These are phyloP conservation scores for Poecilia gillii DNA, from an alignment of 2,797 vertebrate species.

Conservation along the genomic window DNA sequence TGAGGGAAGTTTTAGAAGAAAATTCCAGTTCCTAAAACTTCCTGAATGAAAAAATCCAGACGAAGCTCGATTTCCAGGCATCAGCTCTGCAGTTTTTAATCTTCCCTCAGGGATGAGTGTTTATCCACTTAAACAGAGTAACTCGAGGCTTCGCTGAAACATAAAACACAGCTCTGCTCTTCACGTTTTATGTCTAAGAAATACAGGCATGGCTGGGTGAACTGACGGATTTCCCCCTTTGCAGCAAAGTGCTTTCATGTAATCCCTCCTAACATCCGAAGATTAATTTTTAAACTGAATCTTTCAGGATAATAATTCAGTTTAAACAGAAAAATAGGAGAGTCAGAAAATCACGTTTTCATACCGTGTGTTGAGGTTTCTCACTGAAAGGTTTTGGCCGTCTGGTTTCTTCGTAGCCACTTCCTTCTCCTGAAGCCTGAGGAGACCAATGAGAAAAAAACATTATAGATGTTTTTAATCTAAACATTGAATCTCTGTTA, in stretches of 20 bases:
- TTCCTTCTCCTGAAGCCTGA: conserved; percentile 77
- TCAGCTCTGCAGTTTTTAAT: conserved; percentile 62
- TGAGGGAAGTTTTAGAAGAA: background rate
- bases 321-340: background rate
- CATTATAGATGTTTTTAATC: background rate
- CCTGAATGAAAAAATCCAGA: conserved; percentile 34
- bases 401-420: conserved; percentile 51
- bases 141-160: conserved; percentile 26
- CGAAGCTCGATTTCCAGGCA: conserved; percentile 54
- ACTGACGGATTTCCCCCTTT: background rate
- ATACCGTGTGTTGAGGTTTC: conserved; percentile 56
- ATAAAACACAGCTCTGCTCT: background rate
- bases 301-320: background rate
- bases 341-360: conserved; percentile 6
- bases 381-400: conserved; percentile 21
- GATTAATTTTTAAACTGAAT: background rate
- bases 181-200: background rate
- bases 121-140: conserved; percentile 31
- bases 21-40: conserved; percentile 14
- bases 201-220: background rate
- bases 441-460: conserved; percentile 14
- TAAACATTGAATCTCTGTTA: background rate
- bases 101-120: conserved; percentile 32
- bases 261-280: background rate
- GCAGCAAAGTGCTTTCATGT: background rate